Percentiles rank a stretch among this genome's conserved stretches.
Conservation (phyloP, 2,797 vertebrate genomes). For the Lindbergichthys nudifrons region DNA sequence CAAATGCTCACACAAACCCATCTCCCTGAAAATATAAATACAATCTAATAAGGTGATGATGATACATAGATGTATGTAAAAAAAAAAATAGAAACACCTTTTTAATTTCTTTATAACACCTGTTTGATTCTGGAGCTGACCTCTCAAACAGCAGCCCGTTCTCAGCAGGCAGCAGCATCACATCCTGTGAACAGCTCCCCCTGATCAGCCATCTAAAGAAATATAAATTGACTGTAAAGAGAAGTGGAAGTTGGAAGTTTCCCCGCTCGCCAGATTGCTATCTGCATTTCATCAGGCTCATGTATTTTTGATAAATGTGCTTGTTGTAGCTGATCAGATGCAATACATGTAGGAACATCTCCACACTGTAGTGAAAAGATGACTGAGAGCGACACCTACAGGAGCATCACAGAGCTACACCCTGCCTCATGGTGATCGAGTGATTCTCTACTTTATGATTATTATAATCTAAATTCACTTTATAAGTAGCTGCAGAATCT, state of each 20-base stretch:
- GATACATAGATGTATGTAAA: too few relatives aligned
- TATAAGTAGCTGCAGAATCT: neutral
- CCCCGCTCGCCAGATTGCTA: neutral
- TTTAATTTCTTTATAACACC: conserved; percentile 41
- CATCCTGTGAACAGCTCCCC: neutral
- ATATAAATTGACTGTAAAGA: accelerated
- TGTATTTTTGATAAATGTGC: conserved; percentile 53
- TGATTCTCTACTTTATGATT: too few relatives aligned
- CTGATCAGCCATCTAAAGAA: too few relatives aligned
- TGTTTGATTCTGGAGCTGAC: conserved; percentile 64
- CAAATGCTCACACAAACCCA: neutral
- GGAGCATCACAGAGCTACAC: neutral
- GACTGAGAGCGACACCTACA: conserved; percentile 56
- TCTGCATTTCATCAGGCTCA: conserved; percentile 45
- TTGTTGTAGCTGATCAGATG: conserved; percentile 57
- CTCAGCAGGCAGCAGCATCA: conserved; percentile 8
- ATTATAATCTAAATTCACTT: neutral
- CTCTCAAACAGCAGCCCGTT: conserved; percentile 24
- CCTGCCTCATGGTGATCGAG: neutral
- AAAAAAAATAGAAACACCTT: too few relatives aligned
- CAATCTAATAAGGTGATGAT: neutral
- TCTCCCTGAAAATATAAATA: neutral
- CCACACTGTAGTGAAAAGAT: conserved; percentile 34
- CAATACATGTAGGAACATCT: conserved; percentile 20
- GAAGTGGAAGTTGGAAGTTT: conserved; percentile 7